Conservation (phyloP, 2,113 vertebrate genomes). For the Oncorhynchus gorbuscha region DNA sequence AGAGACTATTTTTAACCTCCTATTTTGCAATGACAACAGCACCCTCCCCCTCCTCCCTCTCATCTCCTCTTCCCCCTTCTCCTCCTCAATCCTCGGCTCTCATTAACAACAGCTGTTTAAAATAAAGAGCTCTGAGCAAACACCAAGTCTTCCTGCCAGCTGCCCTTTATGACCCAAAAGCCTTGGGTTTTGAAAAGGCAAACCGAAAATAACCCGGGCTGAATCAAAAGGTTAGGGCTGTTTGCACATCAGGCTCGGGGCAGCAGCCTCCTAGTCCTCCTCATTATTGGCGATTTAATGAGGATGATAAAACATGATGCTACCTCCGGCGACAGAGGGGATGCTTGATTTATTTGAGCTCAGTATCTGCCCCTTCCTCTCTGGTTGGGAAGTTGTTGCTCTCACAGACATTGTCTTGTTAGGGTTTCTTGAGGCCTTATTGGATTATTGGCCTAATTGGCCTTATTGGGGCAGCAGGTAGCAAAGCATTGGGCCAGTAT, state of each 20-base stretch:
- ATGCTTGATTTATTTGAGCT: slow-evolving; percentile 65
- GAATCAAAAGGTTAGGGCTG: slow-evolving; percentile 32
- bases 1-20: slow-evolving; percentile 42
- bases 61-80: neutral
- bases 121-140: slow-evolving; percentile 11
- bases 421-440: too few relatives aligned
- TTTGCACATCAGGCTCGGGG: slow-evolving; percentile 26
- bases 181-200: slow-evolving; percentile 41
- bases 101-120: slow-evolving; percentile 1
- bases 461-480: too few relatives aligned
- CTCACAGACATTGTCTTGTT: slow-evolving; percentile 11
- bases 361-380: slow-evolving; percentile 66
- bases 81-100: neutral
- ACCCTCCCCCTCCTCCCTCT: slow-evolving; percentile 4
- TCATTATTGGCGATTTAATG: slow-evolving; percentile 67
- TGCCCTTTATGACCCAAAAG: slow-evolving; percentile 28
- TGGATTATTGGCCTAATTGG: too few relatives aligned
- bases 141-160: slow-evolving; percentile 23
- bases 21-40: slow-evolving; percentile 18
- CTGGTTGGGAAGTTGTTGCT: slow-evolving; percentile 17
- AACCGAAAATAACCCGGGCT: slow-evolving; percentile 17
- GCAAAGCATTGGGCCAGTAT: too few relatives aligned
- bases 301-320: slow-evolving; percentile 63
- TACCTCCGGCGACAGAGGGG: slow-evolving; percentile 60
- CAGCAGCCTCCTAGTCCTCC: slow-evolving; percentile 17